Base-by-base conservation (phyloP, 2,888 invertebrate species). In the Timandra comae region DNA sequence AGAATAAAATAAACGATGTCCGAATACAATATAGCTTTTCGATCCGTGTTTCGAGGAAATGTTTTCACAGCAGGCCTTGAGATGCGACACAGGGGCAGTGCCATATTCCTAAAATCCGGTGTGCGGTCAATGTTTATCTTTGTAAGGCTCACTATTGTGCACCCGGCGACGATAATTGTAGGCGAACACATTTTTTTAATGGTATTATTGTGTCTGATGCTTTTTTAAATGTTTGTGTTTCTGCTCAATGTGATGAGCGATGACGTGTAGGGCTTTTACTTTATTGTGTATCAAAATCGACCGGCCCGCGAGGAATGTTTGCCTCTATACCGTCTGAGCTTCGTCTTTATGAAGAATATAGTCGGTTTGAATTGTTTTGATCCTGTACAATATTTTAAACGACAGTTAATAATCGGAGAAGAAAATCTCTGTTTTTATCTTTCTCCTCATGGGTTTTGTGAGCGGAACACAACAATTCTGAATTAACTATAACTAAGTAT, bases 221-320 rank as follows among this genome's bases (percentile, higher is more conserved):
- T 76, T 63, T 78, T 79, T 77, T 74, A 72, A 79, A 79, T 84
- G 79, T 82, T 82, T 84, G 65, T 72, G 61, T 81, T 81, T 81
- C 81, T 79, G 77, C 76, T 81, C 79, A 73, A 74, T 72, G 64
- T 73, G 79, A 72, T 60, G 72, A 52, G 61, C 63, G 63, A 52
- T 77, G 80, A 80, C 78, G 75, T 81, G 75, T 64, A 79, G 74
- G 58, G 63, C 53, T 62, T 53, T 53, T 48, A 40, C 43, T 51
- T 69, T 56, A 71, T 82, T 81, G 77, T 80, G 59, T 51, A 50
- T 50, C 59, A 59, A 16, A 62, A 65, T 64, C 66, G 65, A 59
- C 64, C 64, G 56, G 64, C 53, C 62, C 48, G 63, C 62, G 49
- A 59, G 56, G 60, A 57, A 54, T 70, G 68, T 72, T 70, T 71